Evolutionary conservation across 2,113 vertebrate species (phyloP).

Genomic region (Oncorhynchus tshawytscha): DNA sequence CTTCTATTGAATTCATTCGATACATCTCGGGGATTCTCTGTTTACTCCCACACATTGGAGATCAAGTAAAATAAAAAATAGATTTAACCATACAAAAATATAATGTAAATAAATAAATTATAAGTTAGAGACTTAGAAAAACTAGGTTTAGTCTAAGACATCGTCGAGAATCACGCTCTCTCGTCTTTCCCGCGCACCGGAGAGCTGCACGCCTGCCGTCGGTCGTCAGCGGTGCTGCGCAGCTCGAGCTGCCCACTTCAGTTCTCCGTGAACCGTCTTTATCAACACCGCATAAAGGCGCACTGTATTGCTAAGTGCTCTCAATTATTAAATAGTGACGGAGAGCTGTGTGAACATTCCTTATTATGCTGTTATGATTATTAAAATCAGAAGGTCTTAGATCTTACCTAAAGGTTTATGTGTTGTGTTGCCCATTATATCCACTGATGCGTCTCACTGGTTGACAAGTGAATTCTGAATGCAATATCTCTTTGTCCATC

Average conservation of each 20-base stretch:
- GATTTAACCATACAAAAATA: neutral
- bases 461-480: conserved; percentile 68
- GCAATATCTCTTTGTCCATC: conserved; percentile 60
- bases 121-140: neutral
- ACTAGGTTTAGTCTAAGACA: neutral
- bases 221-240: neutral
- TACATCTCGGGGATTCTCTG: too few relatives aligned
- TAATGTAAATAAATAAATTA: neutral
- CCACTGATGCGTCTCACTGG: conserved; percentile 58
- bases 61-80: neutral
- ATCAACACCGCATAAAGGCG: neutral
- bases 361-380: neutral
- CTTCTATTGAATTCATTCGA: too few relatives aligned
- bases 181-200: neutral
- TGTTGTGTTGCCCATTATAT: conserved; percentile 78
- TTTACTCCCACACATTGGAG: too few relatives aligned
- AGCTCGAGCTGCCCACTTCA: too few relatives aligned
- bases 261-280: neutral
- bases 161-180: neutral
- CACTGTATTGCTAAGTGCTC: neutral
- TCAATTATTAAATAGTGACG: neutral
- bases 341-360: neutral
- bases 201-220: neutral
- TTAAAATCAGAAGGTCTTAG: neutral
- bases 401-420: conserved; percentile 77